Evolutionary conservation across 2,113 vertebrate species (phyloP).

Genomic region (Romanogobio albipinnatus): DNA sequence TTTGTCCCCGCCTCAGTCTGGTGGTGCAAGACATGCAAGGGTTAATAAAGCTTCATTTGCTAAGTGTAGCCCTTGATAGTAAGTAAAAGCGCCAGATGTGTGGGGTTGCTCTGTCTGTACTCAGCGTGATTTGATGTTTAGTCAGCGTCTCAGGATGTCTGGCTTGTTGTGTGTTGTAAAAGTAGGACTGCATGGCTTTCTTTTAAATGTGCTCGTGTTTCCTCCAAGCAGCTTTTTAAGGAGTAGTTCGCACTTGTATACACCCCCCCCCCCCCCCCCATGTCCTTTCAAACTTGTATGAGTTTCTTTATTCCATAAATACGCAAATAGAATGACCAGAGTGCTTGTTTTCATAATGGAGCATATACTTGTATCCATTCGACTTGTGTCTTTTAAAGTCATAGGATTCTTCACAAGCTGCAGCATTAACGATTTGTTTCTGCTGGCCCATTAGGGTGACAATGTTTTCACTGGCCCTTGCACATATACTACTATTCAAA

Average conservation of each 20-base stretch:
- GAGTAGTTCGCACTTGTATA: slow-evolving; percentile 2
- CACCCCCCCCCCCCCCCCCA: too few relatives aligned
- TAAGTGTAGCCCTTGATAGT: slow-evolving; percentile 78
- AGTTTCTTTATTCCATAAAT: background rate
- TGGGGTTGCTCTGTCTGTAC: slow-evolving; percentile 59
- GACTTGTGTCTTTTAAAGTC: background rate
- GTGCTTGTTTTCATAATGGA: background rate
- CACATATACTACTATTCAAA: too few relatives aligned
- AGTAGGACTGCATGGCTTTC: slow-evolving; percentile 72
- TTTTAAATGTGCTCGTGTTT: slow-evolving; percentile 39
- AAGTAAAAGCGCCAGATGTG: slow-evolving; percentile 71
- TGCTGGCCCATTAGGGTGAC: too few relatives aligned
- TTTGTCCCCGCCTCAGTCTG: slow-evolving; percentile 69
- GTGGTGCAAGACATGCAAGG: slow-evolving; percentile 74
- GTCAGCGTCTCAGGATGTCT: slow-evolving; percentile 56
- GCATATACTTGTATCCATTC: background rate
- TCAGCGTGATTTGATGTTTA: slow-evolving; percentile 45
- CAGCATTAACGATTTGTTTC: background rate
- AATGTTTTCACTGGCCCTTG: too few relatives aligned
- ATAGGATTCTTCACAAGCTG: background rate
- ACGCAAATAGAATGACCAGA: background rate
- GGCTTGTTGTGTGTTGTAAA: slow-evolving; percentile 51
- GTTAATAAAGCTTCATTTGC: slow-evolving; percentile 73
- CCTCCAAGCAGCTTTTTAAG: slow-evolving; percentile 23
- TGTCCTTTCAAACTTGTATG: background rate